Base-by-base conservation (phyloP, 1,140 invertebrate species). In the Zaprionus africanus region DNA sequence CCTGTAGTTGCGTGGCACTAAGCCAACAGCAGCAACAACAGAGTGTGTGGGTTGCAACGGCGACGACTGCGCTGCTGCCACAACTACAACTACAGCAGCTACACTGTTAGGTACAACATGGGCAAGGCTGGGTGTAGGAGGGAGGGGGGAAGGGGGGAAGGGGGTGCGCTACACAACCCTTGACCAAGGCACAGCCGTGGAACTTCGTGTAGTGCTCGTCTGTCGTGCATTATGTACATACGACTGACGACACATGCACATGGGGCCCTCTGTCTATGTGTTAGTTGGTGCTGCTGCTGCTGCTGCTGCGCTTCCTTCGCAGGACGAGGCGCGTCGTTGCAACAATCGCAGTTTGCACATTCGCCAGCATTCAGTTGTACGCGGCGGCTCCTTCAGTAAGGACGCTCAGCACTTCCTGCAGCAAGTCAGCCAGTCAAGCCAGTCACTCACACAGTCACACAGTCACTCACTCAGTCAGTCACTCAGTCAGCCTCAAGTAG, bases 331-430 rank as follows among this genome's bases (percentile, higher is more conserved):
- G 41, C 34, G 62, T 74, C 64, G 70, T 81, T 81, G 88, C 86
- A 87, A 83, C 84, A 91, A 83, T 84, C 81, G 83, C 84, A 81
- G 61, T 75, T 90, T 90, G 84, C 90, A 91, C 76, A 75, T 77
- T 78, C 60, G 63, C 72, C 81, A 88, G 78, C 72, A 79, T 77
- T 91, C 79, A 91, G 87, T 91, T 91, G 87, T 81, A 88, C 81
- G 81, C 78, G 88, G 81, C 64, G 68, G 84, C 76, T 91, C 84
- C 90, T 90, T 83, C 84, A 91, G 90, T 81, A 91, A 91, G 84
- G 87, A 91, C 88, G 90, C 84, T 79, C 79, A 72, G 83, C 82
- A 90, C 58, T 61, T 75, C 57, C 69, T 75, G 73, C 49, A 79
- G 77, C 51, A 46, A 68, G 64, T 41, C 49, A 76, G 54, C 36